Conservation (phyloP, 2,113 vertebrate genomes). For the Tinamus guttatus region DNA sequence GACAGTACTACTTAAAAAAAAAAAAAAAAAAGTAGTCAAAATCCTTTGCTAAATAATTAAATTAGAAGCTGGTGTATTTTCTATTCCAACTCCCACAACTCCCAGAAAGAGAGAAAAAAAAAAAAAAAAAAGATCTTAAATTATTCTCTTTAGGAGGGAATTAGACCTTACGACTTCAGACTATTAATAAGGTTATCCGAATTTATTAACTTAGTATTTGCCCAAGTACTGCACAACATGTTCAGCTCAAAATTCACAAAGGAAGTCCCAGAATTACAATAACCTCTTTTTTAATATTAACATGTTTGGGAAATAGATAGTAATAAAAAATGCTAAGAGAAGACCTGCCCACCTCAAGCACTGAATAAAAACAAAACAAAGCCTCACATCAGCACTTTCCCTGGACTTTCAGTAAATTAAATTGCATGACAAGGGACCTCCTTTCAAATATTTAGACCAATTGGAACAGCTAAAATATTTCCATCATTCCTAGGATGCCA, state of each 20-base stretch:
- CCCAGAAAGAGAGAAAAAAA: not conserved
- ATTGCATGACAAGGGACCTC: not conserved
- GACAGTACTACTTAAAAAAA: not conserved
- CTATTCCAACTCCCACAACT: not conserved
- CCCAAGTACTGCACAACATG: not conserved
- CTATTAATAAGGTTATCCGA: not conserved
- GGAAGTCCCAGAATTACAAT: not conserved
- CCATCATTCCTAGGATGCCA: not conserved
- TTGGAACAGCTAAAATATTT: not conserved
- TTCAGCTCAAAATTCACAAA: not conserved
- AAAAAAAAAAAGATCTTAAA: not conserved
- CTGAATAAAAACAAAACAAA: not conserved
- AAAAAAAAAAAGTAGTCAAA: not conserved
- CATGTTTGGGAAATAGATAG: no score
- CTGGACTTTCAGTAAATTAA: not conserved
- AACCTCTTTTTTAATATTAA: not conserved
- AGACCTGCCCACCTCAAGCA: not conserved
- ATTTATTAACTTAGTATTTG: not conserved
- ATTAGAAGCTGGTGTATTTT: not conserved
- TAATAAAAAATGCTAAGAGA: not conserved
- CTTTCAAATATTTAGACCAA: not conserved
- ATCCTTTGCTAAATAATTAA: not conserved
- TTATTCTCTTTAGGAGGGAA: not conserved
- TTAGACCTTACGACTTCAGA: not conserved
- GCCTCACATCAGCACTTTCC: not conserved